Conservation (phyloP, 2,113 vertebrate genomes). For the Probosciger aterrimus region DNA sequence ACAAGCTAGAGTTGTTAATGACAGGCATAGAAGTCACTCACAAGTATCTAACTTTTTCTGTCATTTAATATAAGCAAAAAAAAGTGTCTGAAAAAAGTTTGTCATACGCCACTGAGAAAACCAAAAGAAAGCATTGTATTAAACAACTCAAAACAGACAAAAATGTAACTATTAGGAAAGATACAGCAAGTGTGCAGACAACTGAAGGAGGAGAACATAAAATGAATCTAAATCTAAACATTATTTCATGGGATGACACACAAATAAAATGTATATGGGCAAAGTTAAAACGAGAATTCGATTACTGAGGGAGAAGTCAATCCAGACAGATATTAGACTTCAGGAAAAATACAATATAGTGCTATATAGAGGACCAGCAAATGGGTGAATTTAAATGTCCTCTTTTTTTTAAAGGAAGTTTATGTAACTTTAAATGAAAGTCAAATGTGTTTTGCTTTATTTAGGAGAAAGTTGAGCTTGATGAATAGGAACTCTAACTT, state of each 20-base stretch:
- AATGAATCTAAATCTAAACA: background rate
- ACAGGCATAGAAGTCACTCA: background rate
- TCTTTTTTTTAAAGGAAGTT: background rate
- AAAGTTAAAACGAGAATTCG: background rate
- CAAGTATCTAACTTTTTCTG: background rate
- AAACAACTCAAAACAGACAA: background rate
- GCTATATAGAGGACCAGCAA: background rate
- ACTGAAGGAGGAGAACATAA: background rate
- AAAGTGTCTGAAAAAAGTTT: background rate
- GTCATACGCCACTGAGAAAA: background rate
- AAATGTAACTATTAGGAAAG: background rate
- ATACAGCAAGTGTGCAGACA: background rate
- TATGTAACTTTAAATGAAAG: background rate
- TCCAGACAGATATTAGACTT: background rate
- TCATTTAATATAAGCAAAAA: background rate
- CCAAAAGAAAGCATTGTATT: background rate
- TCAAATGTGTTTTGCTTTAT: background rate
- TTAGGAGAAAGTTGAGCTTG: background rate
- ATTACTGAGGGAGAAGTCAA: background rate
- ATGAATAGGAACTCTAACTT: background rate
- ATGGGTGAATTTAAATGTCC: rapidly evolving
- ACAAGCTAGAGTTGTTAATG: background rate
- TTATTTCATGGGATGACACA: background rate
- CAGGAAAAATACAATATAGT: background rate
- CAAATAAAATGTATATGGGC: background rate